Base-by-base conservation (phyloP, 2,797 vertebrate species). In the Telmatherina bonti region DNA sequence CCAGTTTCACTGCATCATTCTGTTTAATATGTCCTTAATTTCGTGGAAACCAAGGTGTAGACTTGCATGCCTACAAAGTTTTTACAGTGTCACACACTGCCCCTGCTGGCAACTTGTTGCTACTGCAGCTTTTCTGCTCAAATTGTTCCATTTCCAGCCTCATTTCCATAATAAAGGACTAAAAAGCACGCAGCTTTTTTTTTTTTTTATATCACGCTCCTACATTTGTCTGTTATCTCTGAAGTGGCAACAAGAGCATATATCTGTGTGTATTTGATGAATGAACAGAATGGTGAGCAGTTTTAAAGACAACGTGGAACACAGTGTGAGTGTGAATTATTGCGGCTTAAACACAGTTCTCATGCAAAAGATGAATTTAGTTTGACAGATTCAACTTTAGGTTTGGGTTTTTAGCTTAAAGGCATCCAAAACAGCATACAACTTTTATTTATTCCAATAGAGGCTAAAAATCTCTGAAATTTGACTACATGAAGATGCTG, bases 71-170 rank as follows among this genome's bases (percentile, higher is more conserved):
- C 58, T 72, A 43, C 57, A 56, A 86, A 81, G 62, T 83, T 60
- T 61, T 72, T 87, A 60, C 65, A 62, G 85, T 82, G 81, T 70
- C 87, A 83, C 76, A 85, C 83, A 88, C 76, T 57, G 52, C 85
- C 89, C 89, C 91, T 70, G 71, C 41, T 79, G 90, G 83, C 38
- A 81, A 73, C 38, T 26, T 26, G 57, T 56, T 26, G 41, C 9
- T 11, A 71, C 30, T 82, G 69, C 79, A 67, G 51, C 60, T 73
- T 31, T 68, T 18, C 47, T 22, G 56, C 66, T 63, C 62, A 75
- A 49, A 70, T 47, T 20, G 18, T 5, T 16, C 24, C 18, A n/a
- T 12, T 29, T 15, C 16, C 12, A 22, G 33, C 20, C n/a, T n/a
- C 16, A 38, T 30, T 29, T 20, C 15, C 41, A n/a, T 47, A 20